Conservation (phyloP, 2,888 invertebrate genomes). For the Scrobipalpa atriplicella region DNA sequence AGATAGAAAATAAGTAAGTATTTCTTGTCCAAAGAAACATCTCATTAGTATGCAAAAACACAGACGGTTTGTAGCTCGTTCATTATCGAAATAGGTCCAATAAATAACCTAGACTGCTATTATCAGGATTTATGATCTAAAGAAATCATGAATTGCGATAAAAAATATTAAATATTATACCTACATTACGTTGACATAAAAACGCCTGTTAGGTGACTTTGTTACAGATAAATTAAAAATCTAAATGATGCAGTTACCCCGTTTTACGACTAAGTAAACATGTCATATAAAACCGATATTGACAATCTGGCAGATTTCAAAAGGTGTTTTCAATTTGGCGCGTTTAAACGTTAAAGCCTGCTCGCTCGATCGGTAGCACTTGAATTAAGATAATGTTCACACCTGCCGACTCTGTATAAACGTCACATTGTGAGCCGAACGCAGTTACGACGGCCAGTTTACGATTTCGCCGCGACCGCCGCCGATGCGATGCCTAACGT, state of each 20-base stretch:
- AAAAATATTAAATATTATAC: slow-evolving; percentile 1
- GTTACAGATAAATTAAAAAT: neutral
- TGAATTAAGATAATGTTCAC: slow-evolving; percentile 81
- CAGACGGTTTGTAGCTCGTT: slow-evolving; percentile 15
- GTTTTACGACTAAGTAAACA: neutral
- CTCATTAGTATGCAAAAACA: slow-evolving; percentile 16
- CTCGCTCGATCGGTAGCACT: slow-evolving; percentile 68
- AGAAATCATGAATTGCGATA: neutral
- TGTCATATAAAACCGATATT: slow-evolving; percentile 24
- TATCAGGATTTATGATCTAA: slow-evolving; percentile 17
- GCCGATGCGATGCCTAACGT: slow-evolving; percentile 33
- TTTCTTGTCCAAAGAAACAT: slow-evolving; percentile 1
- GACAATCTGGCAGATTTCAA: slow-evolving; percentile 32
- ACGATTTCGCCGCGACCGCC: slow-evolving; percentile 54
- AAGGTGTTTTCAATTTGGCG: slow-evolving; percentile 51
- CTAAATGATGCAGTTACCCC: no score
- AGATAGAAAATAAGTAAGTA: slow-evolving; percentile 10
- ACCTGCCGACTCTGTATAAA: slow-evolving; percentile 72
- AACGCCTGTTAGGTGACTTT: neutral
- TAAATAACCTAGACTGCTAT: slow-evolving; percentile 24
- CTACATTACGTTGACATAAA: neutral
- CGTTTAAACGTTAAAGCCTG: slow-evolving; percentile 50
- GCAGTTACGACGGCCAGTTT: slow-evolving; percentile 67
- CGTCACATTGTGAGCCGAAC: slow-evolving; percentile 68
- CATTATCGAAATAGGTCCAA: slow-evolving; percentile 7